A percentile compares a stretch with the other conserved stretches of the same genome.
These are phyloP conservation scores for Eudyptes chrysolophus DNA, from an alignment of 2,113 vertebrate species.

Conservation along the genomic window DNA sequence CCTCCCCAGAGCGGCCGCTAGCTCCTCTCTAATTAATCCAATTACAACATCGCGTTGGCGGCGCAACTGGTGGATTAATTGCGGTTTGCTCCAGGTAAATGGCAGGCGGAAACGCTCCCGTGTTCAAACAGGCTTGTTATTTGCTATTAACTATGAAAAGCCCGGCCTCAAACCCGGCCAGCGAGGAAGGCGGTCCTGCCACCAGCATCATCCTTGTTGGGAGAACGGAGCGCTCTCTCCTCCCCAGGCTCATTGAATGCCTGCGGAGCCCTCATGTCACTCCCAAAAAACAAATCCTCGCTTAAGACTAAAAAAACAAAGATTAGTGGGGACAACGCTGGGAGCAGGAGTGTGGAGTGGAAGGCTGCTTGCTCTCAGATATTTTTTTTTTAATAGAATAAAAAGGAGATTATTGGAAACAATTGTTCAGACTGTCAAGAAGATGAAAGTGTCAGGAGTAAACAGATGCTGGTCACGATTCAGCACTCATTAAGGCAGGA, in stretches of 20 bases:
- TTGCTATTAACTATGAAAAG: not conserved
- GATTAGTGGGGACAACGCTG: not conserved
- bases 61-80: not conserved
- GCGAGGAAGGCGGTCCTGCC: not conserved
- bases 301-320: not conserved
- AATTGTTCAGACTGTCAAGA: conserved; percentile 64
- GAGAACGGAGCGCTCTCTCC: not conserved
- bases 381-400: not conserved
- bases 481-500: conserved; percentile 71
- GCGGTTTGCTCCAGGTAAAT: conserved; percentile 19
- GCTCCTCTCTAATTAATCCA: conserved; percentile 22
- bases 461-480: conserved; percentile 73
- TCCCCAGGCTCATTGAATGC: rapidly evolving
- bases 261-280: not conserved
- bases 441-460: conserved; percentile 62
- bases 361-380: not conserved
- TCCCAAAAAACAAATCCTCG: not conserved
- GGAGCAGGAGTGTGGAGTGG: not conserved
- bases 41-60: not conserved
- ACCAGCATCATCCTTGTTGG: not conserved
- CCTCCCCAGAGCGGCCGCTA: not conserved
- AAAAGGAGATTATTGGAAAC: conserved; percentile 56
- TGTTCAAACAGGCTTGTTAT: not conserved
- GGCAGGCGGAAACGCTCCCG: not conserved
- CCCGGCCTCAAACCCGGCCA: not conserved